Evolutionary conservation across 2,797 vertebrate genomes (phyloP).

Genomic region (Choloepus didactylus): DNA sequence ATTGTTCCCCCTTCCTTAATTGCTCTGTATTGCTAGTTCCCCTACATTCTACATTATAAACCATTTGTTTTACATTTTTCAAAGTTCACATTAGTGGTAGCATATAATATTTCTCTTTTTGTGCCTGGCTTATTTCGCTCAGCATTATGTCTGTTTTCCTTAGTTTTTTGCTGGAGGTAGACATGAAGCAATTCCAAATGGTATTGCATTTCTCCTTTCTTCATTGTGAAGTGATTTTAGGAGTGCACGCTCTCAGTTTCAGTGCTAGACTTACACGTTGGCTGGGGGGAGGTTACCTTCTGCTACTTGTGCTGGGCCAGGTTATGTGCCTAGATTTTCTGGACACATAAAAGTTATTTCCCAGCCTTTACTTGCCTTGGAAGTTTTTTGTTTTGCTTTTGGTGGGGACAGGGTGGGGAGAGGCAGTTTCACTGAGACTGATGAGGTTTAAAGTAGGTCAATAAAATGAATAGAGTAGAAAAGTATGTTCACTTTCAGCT

Average conservation of each 20-base stretch:
- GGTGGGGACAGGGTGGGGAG: background rate
- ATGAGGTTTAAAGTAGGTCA: background rate
- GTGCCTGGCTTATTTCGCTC: no score
- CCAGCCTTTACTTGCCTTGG: background rate
- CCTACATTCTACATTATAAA: no score
- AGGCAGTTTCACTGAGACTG: constrained; percentile 24
- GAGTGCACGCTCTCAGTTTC: background rate
- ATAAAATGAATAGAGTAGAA: background rate
- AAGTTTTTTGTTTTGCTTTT: background rate
- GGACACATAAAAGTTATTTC: background rate
- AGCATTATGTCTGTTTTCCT: no score
- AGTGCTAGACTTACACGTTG: background rate
- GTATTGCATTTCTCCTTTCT: background rate
- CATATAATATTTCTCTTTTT: no score
- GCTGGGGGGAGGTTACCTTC: background rate
- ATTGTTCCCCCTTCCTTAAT: no score
- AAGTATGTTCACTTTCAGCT: background rate
- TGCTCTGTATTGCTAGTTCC: no score
- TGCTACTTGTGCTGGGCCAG: background rate
- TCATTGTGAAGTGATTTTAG: background rate
- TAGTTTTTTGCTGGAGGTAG: background rate
- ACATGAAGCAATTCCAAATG: background rate
- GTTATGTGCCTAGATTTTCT: background rate
- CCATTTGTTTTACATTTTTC: no score
- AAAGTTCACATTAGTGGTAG: no score